Evolutionary conservation across 1,140 invertebrate genomes (phyloP).

Genomic region (Drosophila tropicalis): DNA sequence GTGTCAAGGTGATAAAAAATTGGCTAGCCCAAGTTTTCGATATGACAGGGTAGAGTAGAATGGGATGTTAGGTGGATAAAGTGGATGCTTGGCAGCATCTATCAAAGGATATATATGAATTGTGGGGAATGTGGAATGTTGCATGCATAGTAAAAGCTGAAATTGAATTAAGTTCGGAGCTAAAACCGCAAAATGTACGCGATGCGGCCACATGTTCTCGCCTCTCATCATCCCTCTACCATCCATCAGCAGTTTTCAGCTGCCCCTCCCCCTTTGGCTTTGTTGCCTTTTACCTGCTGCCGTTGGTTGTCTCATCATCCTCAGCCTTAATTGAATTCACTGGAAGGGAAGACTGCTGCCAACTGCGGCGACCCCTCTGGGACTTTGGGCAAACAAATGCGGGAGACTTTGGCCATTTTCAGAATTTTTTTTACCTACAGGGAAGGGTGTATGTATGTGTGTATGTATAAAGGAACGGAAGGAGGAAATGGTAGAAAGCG

Average conservation of each 20-base stretch:
- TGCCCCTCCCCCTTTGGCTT: background rate
- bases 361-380: slow-evolving; percentile 38
- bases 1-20: slow-evolving; percentile 16
- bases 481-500: slow-evolving; percentile 5
- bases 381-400: slow-evolving; percentile 63
- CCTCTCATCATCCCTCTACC: background rate
- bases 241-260: no score
- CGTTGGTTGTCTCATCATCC: slow-evolving; percentile 4
- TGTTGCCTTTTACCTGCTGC: background rate
- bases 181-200: slow-evolving; percentile 58
- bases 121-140: slow-evolving; percentile 29
- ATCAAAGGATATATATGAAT: slow-evolving; percentile 24
- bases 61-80: background rate
- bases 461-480: slow-evolving; percentile 18
- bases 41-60: background rate
- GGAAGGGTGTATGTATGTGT: background rate
- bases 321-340: slow-evolving; percentile 65
- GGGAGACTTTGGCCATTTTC: slow-evolving; percentile 48
- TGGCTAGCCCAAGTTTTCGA: background rate
- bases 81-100: slow-evolving; percentile 16
- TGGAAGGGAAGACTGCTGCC: slow-evolving; percentile 41
- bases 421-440: slow-evolving; percentile 36
- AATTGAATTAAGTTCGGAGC: slow-evolving; percentile 65
- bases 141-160: slow-evolving; percentile 61
- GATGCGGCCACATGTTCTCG: slow-evolving; percentile 26